phyloP scores from a whole-genome alignment of 2,888 invertebrate species.

The Masnerella sp. region DNA sequence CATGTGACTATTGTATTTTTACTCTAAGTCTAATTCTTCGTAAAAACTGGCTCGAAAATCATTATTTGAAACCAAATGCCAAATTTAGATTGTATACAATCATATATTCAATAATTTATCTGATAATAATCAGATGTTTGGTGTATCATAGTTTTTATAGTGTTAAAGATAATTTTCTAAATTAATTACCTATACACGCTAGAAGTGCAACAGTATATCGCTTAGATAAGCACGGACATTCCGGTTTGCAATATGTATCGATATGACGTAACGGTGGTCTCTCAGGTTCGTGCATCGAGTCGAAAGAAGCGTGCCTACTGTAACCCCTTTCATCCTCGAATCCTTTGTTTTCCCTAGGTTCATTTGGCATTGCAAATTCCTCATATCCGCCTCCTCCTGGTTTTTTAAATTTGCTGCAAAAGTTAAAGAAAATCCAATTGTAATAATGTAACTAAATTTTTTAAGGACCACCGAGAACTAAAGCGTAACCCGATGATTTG shows the following conservation, averaged over 20 bases:
- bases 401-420: slow-evolving; percentile 53
- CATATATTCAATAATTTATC: too few relatives aligned
- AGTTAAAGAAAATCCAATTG: slow-evolving; percentile 3
- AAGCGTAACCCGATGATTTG: too few relatives aligned
- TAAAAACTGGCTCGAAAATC: too few relatives aligned
- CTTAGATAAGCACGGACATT: slow-evolving; percentile 91
- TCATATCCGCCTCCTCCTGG: slow-evolving; percentile 76
- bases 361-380: slow-evolving; percentile 78
- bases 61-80: too few relatives aligned
- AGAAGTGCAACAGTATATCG: slow-evolving; percentile 92
- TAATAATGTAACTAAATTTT: too few relatives aligned
- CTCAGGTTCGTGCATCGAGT: slow-evolving; percentile 89
- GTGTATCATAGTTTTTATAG: too few relatives aligned
- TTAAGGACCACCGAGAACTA: too few relatives aligned
- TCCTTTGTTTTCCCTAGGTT: slow-evolving; percentile 76
- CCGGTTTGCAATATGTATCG: slow-evolving; percentile 91
- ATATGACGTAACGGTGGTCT: slow-evolving; percentile 91
- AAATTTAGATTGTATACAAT: too few relatives aligned
- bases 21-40: too few relatives aligned
- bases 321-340: slow-evolving; percentile 74
- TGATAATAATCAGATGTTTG: too few relatives aligned
- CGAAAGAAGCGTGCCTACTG: slow-evolving; percentile 75
- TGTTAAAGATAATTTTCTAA: too few relatives aligned
- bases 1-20: too few relatives aligned
- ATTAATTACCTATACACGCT: slow-evolving; percentile 84